phyloP scores from a whole-genome alignment of 2,113 vertebrate genomes.

The Ochotona curzoniae region DNA sequence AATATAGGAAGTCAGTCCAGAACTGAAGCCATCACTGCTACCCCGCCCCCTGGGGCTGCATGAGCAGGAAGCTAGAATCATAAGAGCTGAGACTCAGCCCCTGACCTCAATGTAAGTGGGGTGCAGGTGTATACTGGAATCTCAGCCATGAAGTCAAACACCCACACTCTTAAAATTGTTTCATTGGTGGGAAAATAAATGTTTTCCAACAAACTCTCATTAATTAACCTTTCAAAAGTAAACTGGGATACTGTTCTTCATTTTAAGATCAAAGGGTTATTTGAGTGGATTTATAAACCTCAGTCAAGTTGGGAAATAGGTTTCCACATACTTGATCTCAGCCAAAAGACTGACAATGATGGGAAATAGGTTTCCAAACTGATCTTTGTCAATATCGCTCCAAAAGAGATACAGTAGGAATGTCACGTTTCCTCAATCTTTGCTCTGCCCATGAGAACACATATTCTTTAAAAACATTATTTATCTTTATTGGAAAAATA shows the following conservation, averaged over 20 bases:
- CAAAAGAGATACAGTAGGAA: background rate
- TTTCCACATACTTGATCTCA: background rate
- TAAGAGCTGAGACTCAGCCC: no score
- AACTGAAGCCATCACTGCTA: no score
- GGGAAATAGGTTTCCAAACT: background rate
- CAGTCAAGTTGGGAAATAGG: background rate
- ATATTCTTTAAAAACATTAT: background rate
- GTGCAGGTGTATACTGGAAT: no score
- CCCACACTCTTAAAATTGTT: background rate
- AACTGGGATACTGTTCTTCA: background rate
- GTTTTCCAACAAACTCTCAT: background rate
- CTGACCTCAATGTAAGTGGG: no score
- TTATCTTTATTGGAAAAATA: no score
- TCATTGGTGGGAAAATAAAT: slow-evolving; percentile 6
- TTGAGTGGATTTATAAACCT: background rate
- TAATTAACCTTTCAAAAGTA: slow-evolving; percentile 17
- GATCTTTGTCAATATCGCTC: background rate
- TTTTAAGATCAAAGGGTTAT: background rate
- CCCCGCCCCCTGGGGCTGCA: no score
- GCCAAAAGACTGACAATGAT: no score
- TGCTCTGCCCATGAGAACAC: slow-evolving; percentile 10
- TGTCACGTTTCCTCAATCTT: background rate
- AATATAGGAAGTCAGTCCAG: no score
- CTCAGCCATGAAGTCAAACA: no score
- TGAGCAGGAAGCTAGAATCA: no score